Base-by-base conservation (phyloP, 2,113 vertebrate genomes). In the Paramisgurnus dabryanus region DNA sequence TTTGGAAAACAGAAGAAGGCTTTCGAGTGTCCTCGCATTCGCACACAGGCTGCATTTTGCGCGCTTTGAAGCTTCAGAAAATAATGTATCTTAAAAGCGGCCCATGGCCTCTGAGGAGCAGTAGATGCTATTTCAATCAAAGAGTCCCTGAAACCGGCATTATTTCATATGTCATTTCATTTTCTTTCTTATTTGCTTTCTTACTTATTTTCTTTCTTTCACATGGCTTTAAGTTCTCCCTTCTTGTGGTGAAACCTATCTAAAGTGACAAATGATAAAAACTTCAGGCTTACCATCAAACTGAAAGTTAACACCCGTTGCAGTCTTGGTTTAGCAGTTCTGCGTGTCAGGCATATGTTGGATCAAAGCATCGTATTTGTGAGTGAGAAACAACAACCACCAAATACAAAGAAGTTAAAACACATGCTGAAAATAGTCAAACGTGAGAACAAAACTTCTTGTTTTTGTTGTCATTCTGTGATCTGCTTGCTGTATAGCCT, bases 11-110 rank as follows among this genome's bases (percentile, higher is more conserved):
- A 90, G 83, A 89, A 88, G 90, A 86, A 89, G 87, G 86, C 90
- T 91, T 91, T 93, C 85, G 89, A 91, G 90, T 86, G 85, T 86
- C 85, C 74, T 81, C 82, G 86, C 84, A 82, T 87, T 90, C 87
- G 78, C 86, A 83, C 85, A 83, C 87, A 90, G 89, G 91, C 90
- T 91, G 88, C 91, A 91, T 89, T 90, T 90, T 84, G 83, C 84
- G 82, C 85, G 85, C 92, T 93, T 94, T 94, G 91, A 94, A 91
- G 92, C 90, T 88, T 83, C 83, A 82, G 84, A 86, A 89, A 90
- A 92, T 92, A 91, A 92, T 90, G 89, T 80, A 89, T 78, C 89
- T 92, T 90, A 91, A 93, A 93, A 92, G 91, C 90, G 90, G 90
- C 89, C 83, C 43, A 45, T 15, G 69, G 22, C 43, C 60, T 73